A percentile compares a stretch with the other conserved stretches of the same genome.
Conservation (phyloP, 2,797 vertebrate genomes). For the Sciurus vulgaris region DNA sequence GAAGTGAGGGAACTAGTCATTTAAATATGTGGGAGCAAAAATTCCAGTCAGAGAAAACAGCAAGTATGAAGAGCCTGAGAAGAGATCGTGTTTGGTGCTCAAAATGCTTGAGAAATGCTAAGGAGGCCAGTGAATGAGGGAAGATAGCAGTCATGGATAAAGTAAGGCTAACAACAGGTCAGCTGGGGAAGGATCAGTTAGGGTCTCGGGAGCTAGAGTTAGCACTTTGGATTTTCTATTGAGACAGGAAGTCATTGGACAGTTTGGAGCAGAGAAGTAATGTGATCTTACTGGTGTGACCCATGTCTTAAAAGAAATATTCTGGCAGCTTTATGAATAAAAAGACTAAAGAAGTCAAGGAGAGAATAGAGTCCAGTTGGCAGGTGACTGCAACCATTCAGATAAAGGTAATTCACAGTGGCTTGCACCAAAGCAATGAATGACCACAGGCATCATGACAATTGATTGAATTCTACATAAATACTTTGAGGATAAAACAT, state of each 20-base stretch:
- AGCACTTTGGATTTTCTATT: background rate
- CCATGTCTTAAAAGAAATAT: conserved; percentile 1
- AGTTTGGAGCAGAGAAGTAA: background rate
- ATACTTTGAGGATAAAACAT: background rate
- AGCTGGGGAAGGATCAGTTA: background rate
- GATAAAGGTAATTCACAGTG: background rate
- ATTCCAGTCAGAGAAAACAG: background rate
- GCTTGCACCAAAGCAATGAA: background rate
- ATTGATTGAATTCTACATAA: background rate
- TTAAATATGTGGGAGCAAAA: background rate
- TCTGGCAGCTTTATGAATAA: background rate
- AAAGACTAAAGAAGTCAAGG: background rate
- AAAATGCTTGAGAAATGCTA: background rate
- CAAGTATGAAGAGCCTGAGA: background rate
- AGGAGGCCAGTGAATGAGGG: background rate
- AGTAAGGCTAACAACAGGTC: background rate
- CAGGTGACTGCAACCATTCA: background rate
- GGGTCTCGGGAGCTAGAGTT: background rate
- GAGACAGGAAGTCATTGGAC: background rate
- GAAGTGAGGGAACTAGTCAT: background rate
- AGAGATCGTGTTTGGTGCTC: background rate
- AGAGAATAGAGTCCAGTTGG: background rate
- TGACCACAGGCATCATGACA: background rate
- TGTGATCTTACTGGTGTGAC: background rate
- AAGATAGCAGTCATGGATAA: background rate